A percentile compares a stretch with the other conserved stretches of the same genome.
phyloP scores from a whole-genome alignment of 2,888 invertebrate genomes.

The Apoda limacodes region DNA sequence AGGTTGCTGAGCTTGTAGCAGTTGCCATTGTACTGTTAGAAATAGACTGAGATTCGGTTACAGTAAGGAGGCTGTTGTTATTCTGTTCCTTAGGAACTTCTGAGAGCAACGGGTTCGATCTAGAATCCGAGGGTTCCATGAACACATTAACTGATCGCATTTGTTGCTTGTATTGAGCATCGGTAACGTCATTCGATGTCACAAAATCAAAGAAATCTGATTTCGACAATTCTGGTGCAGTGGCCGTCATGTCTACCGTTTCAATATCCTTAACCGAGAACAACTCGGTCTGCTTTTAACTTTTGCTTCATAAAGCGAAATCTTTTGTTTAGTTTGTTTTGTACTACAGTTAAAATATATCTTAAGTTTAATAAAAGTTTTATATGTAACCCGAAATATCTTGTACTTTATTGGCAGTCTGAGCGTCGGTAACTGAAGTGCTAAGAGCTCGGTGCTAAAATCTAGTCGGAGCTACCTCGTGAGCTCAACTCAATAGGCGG shows the following conservation, averaged over 20 bases:
- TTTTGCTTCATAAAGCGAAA: slow-evolving; percentile 38
- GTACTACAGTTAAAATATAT: slow-evolving; percentile 58
- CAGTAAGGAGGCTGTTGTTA: slow-evolving; percentile 70
- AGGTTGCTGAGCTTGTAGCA: slow-evolving; percentile 54
- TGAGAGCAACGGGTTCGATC: slow-evolving; percentile 58
- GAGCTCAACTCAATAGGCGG: slow-evolving; percentile 48
- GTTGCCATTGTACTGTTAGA: slow-evolving; percentile 38
- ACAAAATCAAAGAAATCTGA: slow-evolving; percentile 93
- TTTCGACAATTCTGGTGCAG: slow-evolving; percentile 87
- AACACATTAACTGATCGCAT: slow-evolving; percentile 77
- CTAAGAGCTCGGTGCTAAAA: slow-evolving; percentile 32
- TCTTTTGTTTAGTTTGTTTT: slow-evolving; percentile 35
- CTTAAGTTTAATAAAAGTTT: slow-evolving; percentile 48
- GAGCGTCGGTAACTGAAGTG: slow-evolving; percentile 63
- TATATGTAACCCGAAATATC: slow-evolving; percentile 59
- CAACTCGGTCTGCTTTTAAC: slow-evolving; percentile 36
- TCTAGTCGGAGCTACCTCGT: slow-evolving; percentile 47
- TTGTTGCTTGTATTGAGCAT: slow-evolving; percentile 76
- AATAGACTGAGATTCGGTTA: slow-evolving; percentile 33
- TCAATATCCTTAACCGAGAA: slow-evolving; percentile 51
- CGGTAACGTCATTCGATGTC: slow-evolving; percentile 81
- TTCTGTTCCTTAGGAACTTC: slow-evolving; percentile 71
- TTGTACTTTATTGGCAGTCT: slow-evolving; percentile 68
- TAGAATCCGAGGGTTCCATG: slow-evolving; percentile 69
- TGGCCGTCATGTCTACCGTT: slow-evolving; percentile 88